Evolutionary conservation across 2,113 vertebrate genomes (phyloP).

Genomic region (Riparia riparia): DNA sequence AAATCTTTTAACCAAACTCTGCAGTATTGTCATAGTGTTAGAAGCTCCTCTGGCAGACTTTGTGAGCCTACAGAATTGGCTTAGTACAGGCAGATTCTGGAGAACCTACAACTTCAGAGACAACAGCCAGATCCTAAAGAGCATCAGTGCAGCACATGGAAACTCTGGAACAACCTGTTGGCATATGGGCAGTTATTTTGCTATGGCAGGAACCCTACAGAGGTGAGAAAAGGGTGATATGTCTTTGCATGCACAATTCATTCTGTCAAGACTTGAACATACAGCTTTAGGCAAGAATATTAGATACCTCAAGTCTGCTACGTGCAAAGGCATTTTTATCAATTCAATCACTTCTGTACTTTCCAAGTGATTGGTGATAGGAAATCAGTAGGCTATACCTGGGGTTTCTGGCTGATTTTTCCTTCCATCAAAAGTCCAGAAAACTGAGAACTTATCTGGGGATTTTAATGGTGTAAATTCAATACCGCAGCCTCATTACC

Average conservation of each 20-base stretch:
- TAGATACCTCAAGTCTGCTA: not conserved
- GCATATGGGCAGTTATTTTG: not conserved
- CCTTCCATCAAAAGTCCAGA: not conserved
- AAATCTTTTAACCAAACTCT: not conserved
- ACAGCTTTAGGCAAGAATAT: not conserved
- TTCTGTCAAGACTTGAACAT: not conserved
- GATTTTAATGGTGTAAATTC: conserved; percentile 25
- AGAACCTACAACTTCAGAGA: not conserved
- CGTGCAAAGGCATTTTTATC: not conserved
- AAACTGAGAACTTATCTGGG: not conserved
- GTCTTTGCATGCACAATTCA: not conserved
- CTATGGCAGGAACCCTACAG: not conserved
- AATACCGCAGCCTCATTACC: not conserved
- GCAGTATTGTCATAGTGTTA: not conserved
- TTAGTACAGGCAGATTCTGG: not conserved
- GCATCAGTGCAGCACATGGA: not conserved
- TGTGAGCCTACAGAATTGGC: not conserved
- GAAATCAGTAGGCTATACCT: conserved; percentile 2
- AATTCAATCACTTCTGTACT: not conserved
- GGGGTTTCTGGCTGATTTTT: not conserved
- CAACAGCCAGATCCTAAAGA: not conserved
- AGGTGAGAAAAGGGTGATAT: not conserved
- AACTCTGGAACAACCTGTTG: not conserved
- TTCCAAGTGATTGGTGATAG: conserved; percentile 8
- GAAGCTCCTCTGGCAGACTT: not conserved